Conservation (phyloP, 2,888 invertebrate species). For the Eulithis prunata region DNA sequence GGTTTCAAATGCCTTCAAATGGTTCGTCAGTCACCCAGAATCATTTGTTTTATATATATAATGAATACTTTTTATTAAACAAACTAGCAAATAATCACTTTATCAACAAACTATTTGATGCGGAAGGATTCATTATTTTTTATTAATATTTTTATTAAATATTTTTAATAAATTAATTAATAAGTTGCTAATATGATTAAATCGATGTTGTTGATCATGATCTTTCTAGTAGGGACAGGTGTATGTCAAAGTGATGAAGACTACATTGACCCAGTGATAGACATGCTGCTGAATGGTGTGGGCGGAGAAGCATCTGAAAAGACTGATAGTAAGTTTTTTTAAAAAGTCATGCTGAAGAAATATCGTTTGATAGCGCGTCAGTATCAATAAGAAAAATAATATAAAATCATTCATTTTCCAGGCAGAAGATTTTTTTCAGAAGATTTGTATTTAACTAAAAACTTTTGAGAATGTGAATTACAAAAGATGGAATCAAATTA, state of each 20-base stretch:
- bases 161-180: not conserved
- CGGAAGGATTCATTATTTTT: not conserved
- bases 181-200: constrained; percentile 40
- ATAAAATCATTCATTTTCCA: too few relatives aligned
- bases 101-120: constrained; percentile 7
- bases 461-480: too few relatives aligned
- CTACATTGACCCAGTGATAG: constrained; percentile 53
- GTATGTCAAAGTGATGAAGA: constrained; percentile 40
- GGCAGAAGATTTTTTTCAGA: too few relatives aligned
- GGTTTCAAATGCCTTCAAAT: not conserved
- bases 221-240: constrained; percentile 21
- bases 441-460: too few relatives aligned
- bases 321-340: constrained; percentile 40
- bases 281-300: constrained; percentile 55
- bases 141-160: too few relatives aligned
- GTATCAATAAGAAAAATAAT: too few relatives aligned
- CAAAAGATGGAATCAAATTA: too few relatives aligned
- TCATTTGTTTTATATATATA: not conserved
- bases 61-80: not conserved
- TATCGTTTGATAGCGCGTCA: too few relatives aligned
- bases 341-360: not conserved
- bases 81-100: not conserved
- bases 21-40: not conserved
- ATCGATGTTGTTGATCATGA: constrained; percentile 34
- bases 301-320: constrained; percentile 33